Evolutionary conservation across 64 coral and sea anemone genomes (phyloP).

Genomic region (Acropora tenuis): DNA sequence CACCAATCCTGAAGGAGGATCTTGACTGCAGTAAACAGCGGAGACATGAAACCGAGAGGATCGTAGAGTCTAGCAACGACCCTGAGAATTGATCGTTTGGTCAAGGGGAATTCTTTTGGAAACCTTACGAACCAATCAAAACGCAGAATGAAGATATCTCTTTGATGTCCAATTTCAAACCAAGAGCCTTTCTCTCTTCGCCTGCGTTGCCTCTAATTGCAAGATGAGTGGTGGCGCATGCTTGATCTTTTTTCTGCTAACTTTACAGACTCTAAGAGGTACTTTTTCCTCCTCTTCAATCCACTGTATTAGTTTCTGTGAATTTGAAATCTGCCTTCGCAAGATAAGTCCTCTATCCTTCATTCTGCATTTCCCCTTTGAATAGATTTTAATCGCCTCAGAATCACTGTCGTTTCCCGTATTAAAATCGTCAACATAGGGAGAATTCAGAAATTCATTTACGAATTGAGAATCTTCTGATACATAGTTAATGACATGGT

Average conservation of each 20-base stretch:
- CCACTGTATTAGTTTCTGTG: neutral
- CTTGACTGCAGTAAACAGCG: neutral
- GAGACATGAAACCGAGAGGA: slow-evolving; percentile 39
- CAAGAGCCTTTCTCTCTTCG: slow-evolving; percentile 14
- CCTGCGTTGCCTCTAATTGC: neutral
- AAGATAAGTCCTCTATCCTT: too few relatives aligned
- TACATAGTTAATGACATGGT: neutral
- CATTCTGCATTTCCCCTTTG: neutral
- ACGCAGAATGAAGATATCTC: slow-evolving; percentile 21
- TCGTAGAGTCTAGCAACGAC: slow-evolving; percentile 25
- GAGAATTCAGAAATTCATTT: neutral
- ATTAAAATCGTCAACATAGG: neutral
- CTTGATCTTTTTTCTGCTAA: neutral
- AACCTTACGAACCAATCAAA: slow-evolving; percentile 11
- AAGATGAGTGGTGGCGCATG: neutral
- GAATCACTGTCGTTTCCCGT: neutral
- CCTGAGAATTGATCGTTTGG: slow-evolving; percentile 13
- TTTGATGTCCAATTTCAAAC: slow-evolving; percentile 30
- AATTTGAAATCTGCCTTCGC: neutral
- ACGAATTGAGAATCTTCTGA: too few relatives aligned
- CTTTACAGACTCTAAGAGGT: too few relatives aligned
- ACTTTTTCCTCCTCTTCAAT: neutral
- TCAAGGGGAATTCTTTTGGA: slow-evolving; percentile 17
- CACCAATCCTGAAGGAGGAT: neutral
- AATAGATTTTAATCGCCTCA: neutral